Evolutionary conservation across 2,888 invertebrate species (phyloP), one percentile per base, ranked within the genome.

Genomic region (Ramazzottius varieornatus): DNA sequence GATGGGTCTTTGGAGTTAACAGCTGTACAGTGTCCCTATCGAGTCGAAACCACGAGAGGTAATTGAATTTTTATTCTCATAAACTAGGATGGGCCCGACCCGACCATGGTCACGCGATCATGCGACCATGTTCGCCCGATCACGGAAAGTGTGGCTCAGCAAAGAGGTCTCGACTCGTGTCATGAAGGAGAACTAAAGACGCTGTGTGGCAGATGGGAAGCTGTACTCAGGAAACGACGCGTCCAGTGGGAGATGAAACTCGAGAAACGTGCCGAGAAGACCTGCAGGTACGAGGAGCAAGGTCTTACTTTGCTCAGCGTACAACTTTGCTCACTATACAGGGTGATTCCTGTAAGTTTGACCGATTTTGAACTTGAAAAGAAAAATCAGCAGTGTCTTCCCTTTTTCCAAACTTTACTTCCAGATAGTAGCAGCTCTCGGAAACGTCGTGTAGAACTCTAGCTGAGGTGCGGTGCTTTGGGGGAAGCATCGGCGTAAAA

Each of bases 11-110:
- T 98, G 65, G 90, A 93, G 77, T n/a, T n/a, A n/a, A n/a, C n/a
- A n/a, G n/a, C n/a, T n/a, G n/a, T 96, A 96, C 77, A 91, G 93
- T 75, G 94, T 94, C 66, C 96, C 98, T 29, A 94, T 98, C 72
- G 96, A 98, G 73, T 94, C 91, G 73, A 96, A 98, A 74, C 98
- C 98, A 79, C 96, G 96, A 33, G 94, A 96, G 81, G 78, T 78
- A 69, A 67, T 70, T 33, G 16, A 63, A 40, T 20, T 40, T 20
- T 40, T 13, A 40, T 20, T 8, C 8, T 40, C 40, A 40, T 40
- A 40, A 8, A 40, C 20, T 40, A 20, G 20, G 13, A 40, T 8
- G 20, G 20, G 20, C 8, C 40, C 8, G 8, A 40, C 32, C 8
- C 8, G 71, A 90, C 92, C 72, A 91, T 92, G 75, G 90, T 93